Evolutionary conservation across 92 coral and sea anemone species (phyloP).

Genomic region (Palythoa grandis): DNA sequence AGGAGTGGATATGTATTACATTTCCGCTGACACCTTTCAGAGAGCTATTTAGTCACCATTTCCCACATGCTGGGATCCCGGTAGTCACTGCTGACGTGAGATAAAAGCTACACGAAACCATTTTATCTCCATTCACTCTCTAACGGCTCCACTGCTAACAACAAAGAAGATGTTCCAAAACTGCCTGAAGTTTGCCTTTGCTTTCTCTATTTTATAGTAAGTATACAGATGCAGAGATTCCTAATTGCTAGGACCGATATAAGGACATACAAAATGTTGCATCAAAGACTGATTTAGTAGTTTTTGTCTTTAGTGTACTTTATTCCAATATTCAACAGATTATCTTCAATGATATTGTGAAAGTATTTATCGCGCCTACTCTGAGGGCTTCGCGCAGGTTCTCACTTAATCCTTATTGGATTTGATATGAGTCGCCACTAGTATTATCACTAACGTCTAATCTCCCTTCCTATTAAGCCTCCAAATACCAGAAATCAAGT

Average conservation of each 20-base stretch:
- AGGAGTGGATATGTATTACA: constrained; percentile 91
- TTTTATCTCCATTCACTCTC: constrained; percentile 26
- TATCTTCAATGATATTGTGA: constrained; percentile 39
- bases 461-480: constrained; percentile 36
- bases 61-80: constrained; percentile 83
- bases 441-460: constrained; percentile 9
- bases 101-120: constrained; percentile 48
- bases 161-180: constrained; percentile 22
- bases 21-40: constrained; percentile 96
- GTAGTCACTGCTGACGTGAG: constrained; percentile 67
- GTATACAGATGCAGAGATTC: background rate
- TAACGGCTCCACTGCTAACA: constrained; percentile 17
- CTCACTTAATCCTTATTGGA: constrained; percentile 39
- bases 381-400: constrained; percentile 50
- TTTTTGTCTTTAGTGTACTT: constrained; percentile 26
- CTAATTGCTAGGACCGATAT: background rate
- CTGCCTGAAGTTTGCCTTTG: constrained; percentile 16
- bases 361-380: constrained; percentile 60
- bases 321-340: constrained; percentile 47
- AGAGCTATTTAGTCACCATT: constrained; percentile 74
- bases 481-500: constrained; percentile 14
- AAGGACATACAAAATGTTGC: background rate
- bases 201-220: constrained; percentile 9
- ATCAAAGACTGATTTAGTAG: background rate
- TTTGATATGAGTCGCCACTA: constrained; percentile 14